These are phyloP conservation scores for Nasonia oneida DNA, from an alignment of 2,888 invertebrate species.

Conservation along the genomic window DNA sequence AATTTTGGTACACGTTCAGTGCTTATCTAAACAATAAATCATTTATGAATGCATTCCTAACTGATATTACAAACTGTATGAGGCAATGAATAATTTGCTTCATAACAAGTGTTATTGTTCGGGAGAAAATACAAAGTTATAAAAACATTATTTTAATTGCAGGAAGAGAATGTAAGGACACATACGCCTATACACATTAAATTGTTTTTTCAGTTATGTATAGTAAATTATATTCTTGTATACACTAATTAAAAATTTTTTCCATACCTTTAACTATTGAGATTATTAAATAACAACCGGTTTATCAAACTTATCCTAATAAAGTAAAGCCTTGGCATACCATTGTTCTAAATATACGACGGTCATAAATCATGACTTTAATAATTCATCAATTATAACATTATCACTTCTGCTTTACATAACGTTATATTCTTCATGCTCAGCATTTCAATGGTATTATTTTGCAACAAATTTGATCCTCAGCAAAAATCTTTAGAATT, in stretches of 20 bases:
- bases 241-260: no score
- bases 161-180: neutral
- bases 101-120: neutral
- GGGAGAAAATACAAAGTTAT: neutral
- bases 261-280: neutral
- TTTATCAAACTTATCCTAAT: slow-evolving; percentile 19
- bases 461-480: neutral
- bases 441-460: neutral
- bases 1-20: slow-evolving; percentile 17
- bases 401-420: neutral
- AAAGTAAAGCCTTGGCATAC: slow-evolving; percentile 25
- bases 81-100: neutral
- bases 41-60: slow-evolving; percentile 14
- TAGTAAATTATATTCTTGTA: neutral
- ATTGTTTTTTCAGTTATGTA: neutral
- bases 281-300: neutral
- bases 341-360: slow-evolving; percentile 20
- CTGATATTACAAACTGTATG: neutral
- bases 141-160: neutral
- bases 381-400: slow-evolving; percentile 32
- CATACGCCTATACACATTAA: no score
- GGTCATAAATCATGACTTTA: neutral
- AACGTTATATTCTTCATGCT: slow-evolving; percentile 12
- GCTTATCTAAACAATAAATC: slow-evolving; percentile 38
- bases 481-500: neutral